These are phyloP conservation scores for Hyposoter didymator DNA, from an alignment of 2,888 invertebrate species.

Conservation along the genomic window DNA sequence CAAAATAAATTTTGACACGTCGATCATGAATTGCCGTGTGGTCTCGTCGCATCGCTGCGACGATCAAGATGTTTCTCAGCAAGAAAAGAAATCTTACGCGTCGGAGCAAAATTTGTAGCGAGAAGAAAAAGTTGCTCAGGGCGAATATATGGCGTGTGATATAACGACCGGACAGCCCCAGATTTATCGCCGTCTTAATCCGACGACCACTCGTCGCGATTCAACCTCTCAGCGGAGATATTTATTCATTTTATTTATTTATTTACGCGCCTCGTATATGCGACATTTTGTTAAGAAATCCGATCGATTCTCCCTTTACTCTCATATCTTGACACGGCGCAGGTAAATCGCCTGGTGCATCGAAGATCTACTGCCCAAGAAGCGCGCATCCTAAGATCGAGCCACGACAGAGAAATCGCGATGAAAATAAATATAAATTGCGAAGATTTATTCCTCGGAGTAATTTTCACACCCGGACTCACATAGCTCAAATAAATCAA, in stretches of 20 bases:
- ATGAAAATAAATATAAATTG: conserved; percentile 16
- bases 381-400: conserved; percentile 24
- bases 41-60: not conserved
- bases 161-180: conserved; percentile 61
- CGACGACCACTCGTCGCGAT: conserved; percentile 62
- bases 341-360: conserved; percentile 12
- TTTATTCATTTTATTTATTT: conserved; percentile 24
- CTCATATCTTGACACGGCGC: conserved; percentile 34
- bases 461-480: conserved; percentile 58
- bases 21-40: conserved; percentile 48
- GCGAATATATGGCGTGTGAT: conserved; percentile 32
- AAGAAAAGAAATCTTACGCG: conserved; percentile 16
- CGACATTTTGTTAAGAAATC: conserved; percentile 19
- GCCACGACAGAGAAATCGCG: not conserved
- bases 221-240: conserved; percentile 40
- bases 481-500: conserved; percentile 4
- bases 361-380: conserved; percentile 58
- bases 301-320: conserved; percentile 64
- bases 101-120: conserved; percentile 18
- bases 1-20: conserved; percentile 34
- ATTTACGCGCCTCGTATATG: conserved; percentile 10
- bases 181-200: conserved; percentile 67
- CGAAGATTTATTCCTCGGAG: conserved; percentile 55
- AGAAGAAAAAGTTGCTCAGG: conserved; percentile 37
- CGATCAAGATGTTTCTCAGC: conserved; percentile 58